A percentile compares a stretch with the other conserved stretches of the same genome.
phyloP scores from a whole-genome alignment of 2,113 vertebrate species.

The Corythaeola cristata region DNA sequence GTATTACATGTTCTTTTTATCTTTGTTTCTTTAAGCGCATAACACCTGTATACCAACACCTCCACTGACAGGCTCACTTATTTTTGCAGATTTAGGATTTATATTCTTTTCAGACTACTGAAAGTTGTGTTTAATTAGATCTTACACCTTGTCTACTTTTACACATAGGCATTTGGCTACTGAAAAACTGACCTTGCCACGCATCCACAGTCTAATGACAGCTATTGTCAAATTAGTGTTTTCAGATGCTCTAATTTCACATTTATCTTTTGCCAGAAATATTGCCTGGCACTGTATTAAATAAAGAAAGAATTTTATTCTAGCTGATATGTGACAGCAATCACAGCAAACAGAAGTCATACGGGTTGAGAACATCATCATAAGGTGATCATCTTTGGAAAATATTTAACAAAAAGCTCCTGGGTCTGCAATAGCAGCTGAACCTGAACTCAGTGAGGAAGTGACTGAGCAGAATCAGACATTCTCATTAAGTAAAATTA shows the following conservation, averaged over 20 bases:
- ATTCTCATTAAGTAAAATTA: conserved; percentile 49
- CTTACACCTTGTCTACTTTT: neutral
- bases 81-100: neutral
- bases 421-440: conserved; percentile 3
- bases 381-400: neutral
- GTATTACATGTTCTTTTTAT: neutral
- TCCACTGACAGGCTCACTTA: neutral
- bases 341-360: neutral
- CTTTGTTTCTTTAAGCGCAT: neutral
- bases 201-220: neutral
- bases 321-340: neutral
- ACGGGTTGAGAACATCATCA: neutral
- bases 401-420: conserved; percentile 15
- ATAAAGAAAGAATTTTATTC: neutral
- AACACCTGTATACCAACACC: neutral
- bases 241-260: neutral
- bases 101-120: neutral
- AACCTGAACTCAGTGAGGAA: neutral
- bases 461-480: conserved; percentile 33
- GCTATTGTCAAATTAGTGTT: neutral
- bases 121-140: neutral
- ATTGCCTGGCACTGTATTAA: neutral
- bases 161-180: neutral
- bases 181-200: neutral
- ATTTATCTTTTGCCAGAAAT: neutral